Evolutionary conservation across 2,113 vertebrate genomes (phyloP), one percentile per base, ranked within the genome.

Genomic region (Gnathonemus longibarbis): DNA sequence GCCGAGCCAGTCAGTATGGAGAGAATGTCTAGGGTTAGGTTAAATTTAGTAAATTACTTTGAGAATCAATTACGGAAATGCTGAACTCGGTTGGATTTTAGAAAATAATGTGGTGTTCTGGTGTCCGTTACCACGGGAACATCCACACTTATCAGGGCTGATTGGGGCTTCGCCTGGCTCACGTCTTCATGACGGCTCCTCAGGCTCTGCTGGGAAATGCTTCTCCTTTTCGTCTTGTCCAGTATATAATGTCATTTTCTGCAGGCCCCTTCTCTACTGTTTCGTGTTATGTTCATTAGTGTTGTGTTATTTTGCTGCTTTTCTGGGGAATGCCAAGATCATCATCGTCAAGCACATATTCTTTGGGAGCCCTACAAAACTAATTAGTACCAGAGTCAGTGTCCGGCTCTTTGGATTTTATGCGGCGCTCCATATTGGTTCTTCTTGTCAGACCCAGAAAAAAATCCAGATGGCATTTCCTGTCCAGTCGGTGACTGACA

Each of bases 21-120:
- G 39, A 80, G 74, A 80, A 35, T 2, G 31, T 80, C 74, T 80
- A 80, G 74, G 74, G 15, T 35, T 80, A 35, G 15, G 74, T 80
- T 80, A 80, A 80, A 42, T 80, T 80, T 80, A 80, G 74, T 42
- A 80, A 80, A 80, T 39, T 80, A 42, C 74, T 80, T 42, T 80
- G 35, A 39, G 74, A 80, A 42, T 80, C 74, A 80, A 42, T 80
- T 80, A 80, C 4, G 27, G 35, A 80, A 80, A 80, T 80, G 35
- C 35, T 80, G 31, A 39, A 15, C 31, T 19, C 31, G 3, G 35
- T 80, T 17, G 74, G 35, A 80, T 80, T 80, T 35, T 74, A 27
- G n/a, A 70, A 31, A 74, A 74, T 42, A 42, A 19, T 42, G 35
- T 42, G 74, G 13, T 5, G 15, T 77, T 39, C 70, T 39, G 15